Percentiles rank a stretch among this genome's conserved stretches.
Evolutionary conservation across 2,888 invertebrate species (phyloP).

Genomic region (Seira sanloemensis): DNA sequence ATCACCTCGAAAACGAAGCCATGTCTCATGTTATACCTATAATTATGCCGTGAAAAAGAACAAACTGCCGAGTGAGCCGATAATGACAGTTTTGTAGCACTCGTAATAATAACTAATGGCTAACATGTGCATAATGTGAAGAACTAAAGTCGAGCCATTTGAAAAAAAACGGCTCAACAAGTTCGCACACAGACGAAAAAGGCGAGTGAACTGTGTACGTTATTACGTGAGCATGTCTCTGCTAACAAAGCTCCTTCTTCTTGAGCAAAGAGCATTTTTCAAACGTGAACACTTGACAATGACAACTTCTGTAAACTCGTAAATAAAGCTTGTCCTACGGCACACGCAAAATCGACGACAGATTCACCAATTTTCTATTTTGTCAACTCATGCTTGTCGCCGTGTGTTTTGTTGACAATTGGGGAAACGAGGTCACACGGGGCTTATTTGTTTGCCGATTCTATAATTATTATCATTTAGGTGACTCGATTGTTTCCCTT

Average conservation of each 20-base stretch:
- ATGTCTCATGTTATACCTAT: no score
- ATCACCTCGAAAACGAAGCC: no score
- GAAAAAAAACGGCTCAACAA: background rate
- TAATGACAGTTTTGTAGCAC: no score
- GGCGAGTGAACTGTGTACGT: no score
- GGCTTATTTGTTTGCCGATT: background rate
- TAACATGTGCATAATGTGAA: background rate
- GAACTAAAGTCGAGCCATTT: background rate
- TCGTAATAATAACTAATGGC: background rate
- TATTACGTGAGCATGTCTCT: background rate
- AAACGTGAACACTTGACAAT: background rate
- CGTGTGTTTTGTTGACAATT: background rate
- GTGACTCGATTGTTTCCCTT: no score
- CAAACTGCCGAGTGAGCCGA: no score
- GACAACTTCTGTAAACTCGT: background rate
- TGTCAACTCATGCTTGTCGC: background rate
- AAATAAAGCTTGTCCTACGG: no score
- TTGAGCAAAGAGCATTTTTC: no score
- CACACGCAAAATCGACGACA: background rate
- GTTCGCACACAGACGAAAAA: no score
- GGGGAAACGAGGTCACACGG: background rate
- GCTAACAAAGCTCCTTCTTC: background rate
- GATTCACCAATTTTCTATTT: background rate
- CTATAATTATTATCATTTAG: no score
- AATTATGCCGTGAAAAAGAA: no score